These are phyloP conservation scores for Danio jaintianensis DNA, from an alignment of 2,797 vertebrate genomes.

Conservation along the genomic window DNA sequence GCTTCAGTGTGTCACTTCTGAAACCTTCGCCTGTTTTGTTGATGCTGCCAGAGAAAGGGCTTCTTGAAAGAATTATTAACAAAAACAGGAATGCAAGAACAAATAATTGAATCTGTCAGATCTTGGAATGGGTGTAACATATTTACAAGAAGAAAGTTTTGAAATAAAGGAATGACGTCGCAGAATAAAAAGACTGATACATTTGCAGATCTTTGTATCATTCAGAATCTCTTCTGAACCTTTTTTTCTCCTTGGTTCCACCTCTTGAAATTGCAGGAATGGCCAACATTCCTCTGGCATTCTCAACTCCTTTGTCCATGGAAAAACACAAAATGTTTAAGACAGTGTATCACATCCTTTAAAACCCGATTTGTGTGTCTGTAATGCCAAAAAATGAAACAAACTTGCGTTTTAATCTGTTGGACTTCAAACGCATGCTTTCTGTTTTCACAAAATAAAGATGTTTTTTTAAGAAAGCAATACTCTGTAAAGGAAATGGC, in stretches of 20 bases:
- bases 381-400: conserved; percentile 33
- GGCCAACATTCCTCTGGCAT: conserved; percentile 48
- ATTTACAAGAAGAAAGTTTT: conserved; percentile 42
- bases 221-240: conserved; percentile 13
- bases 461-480: conserved; percentile 9
- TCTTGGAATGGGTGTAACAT: conserved; percentile 57
- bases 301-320: conserved; percentile 46
- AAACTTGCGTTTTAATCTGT: conserved; percentile 42
- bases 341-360: conserved; percentile 22
- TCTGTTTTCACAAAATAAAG: conserved; percentile 19
- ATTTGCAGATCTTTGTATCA: conserved; percentile 54
- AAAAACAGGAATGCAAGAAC: background rate
- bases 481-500: background rate
- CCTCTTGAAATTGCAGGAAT: conserved; percentile 36
- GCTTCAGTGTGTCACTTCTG: conserved; percentile 30
- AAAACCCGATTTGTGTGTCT: conserved; percentile 16
- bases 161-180: conserved; percentile 50
- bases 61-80: background rate
- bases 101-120: background rate
- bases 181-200: conserved; percentile 50
- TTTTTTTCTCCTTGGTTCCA: conserved; percentile 11
- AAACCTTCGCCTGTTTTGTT: conserved; percentile 44
- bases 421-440: conserved; percentile 38
- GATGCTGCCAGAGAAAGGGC: conserved; percentile 32
- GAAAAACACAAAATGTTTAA: conserved; percentile 47